A percentile compares a stretch with the other conserved stretches of the same genome.
Evolutionary conservation across 2,113 vertebrate species (phyloP).

Genomic region (Dromaius novaehollandiae): DNA sequence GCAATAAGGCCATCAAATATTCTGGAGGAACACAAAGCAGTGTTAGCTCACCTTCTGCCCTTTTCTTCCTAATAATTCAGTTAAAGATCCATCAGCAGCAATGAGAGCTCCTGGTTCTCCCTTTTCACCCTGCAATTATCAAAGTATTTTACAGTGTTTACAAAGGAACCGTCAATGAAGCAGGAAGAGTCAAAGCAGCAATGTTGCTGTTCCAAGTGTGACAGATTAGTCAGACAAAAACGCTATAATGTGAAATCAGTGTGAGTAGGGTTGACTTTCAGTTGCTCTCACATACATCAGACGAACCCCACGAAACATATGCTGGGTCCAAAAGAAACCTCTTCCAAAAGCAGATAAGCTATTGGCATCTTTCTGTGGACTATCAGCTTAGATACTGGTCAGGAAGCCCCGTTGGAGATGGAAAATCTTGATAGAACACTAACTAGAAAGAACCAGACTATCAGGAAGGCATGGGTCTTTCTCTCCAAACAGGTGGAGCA

Average conservation of each 20-base stretch:
- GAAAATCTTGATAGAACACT: not conserved
- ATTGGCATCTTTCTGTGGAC: not conserved
- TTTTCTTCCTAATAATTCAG: slow-evolving; percentile 70
- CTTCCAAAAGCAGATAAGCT: not conserved
- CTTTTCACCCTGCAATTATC: slow-evolving; percentile 86
- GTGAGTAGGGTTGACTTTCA: not conserved
- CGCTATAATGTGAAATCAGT: not conserved
- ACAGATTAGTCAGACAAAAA: not conserved
- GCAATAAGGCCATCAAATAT: not conserved
- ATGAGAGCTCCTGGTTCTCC: slow-evolving; percentile 84
- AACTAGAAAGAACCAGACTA: not conserved
- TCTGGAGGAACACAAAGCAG: not conserved
- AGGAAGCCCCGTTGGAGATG: not conserved
- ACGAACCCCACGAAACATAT: not conserved
- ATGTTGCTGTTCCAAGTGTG: not conserved
- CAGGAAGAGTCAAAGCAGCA: not conserved
- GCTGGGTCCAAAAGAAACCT: not conserved
- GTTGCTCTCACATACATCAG: not conserved
- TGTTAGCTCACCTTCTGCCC: slow-evolving; percentile 78
- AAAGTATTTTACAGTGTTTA: not conserved
- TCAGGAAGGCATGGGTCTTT: not conserved
- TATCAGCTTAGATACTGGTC: not conserved
- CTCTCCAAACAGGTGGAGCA: not conserved
- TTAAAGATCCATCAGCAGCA: slow-evolving; percentile 76
- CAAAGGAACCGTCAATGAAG: not conserved